phyloP scores from a whole-genome alignment of 2,113 vertebrate genomes.

The Pleuronectes platessa region DNA sequence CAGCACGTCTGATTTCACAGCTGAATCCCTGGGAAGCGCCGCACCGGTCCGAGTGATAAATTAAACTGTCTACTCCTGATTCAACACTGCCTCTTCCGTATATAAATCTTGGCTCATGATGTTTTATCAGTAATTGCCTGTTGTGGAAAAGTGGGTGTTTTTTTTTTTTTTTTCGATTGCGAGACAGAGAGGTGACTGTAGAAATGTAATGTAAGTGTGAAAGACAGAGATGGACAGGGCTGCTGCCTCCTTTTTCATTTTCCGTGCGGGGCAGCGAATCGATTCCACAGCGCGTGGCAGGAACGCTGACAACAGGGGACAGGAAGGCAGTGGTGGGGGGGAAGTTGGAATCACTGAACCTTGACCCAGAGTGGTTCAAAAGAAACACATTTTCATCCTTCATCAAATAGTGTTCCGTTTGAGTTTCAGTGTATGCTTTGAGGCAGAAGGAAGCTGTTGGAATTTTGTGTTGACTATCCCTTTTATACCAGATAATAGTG shows the following conservation, averaged over 20 bases:
- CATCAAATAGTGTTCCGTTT: not conserved
- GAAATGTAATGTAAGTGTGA: conserved; percentile 17
- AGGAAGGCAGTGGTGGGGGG: not conserved
- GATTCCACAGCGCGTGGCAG: conserved; percentile 4
- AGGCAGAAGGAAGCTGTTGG: not conserved
- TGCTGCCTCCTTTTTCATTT: conserved; percentile 25
- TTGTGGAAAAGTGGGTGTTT: not conserved
- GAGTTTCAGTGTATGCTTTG: not conserved
- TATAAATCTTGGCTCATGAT: not conserved
- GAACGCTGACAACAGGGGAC: conserved; percentile 12
- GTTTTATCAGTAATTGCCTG: not conserved
- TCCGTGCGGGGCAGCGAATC: conserved; percentile 25
- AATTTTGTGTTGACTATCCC: not conserved
- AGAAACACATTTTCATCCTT: not conserved
- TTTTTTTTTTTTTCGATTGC: not conserved
- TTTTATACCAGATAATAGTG: not conserved
- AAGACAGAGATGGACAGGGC: conserved; percentile 12
- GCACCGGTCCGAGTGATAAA: not conserved
- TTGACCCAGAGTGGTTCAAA: not conserved
- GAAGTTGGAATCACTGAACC: not conserved
- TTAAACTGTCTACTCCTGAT: conserved; percentile 7
- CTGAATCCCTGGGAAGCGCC: not conserved
- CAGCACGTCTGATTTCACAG: not conserved
- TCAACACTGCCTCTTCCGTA: not conserved
- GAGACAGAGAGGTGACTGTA: not conserved